Base-by-base conservation (phyloP, 2,113 vertebrate genomes). In the Coptodon bakossiorum region DNA sequence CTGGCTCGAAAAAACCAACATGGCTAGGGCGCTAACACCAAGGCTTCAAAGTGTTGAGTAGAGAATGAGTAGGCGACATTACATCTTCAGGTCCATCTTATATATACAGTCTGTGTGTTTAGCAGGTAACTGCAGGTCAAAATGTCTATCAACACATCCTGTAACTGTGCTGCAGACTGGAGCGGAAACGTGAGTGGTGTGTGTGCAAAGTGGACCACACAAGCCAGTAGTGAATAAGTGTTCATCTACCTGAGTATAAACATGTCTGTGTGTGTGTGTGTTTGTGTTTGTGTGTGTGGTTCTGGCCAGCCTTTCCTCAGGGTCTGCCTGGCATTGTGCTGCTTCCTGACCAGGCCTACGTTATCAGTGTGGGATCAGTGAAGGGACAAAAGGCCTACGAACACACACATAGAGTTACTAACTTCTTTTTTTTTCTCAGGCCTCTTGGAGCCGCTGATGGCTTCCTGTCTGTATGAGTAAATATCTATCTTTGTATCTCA, bases 251-350 rank as follows among this genome's bases (percentile, higher is more conserved):
- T 76, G 71, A 17, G 40, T 50, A 1, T 76, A 76, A 76, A 48
- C 24, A 50, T 31, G 81, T 80, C 6, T 79, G 48, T 59, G 45
- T 57, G 24, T 27, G 31, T 59, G 53, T 82, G 66, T 84, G 57
- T 61, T 6, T 61, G 57, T 61, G 2, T 53, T 31, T 88, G 88
- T 80, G 59, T 50, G 82, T 82, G 83, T 73, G 71, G 81, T 83
- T 90, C 53, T 86, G 78, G 85, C 48, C 76, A 89, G 90, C 82
- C 89, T 94, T 94, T 96, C 94, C 94, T 92, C 84, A 89, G 91
- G 90, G 73, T 79, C 88, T 92, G 92, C 91, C 91, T 94, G 94
- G 94, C 91, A 96, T 95, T 96, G 94, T 95, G 92, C 85, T 89
- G 90, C 94, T 95, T 95, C 94, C 94, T 95, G 93, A 90, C 85